Conservation (phyloP, 2,797 vertebrate species). For the Neosilurus mollespiculum region DNA sequence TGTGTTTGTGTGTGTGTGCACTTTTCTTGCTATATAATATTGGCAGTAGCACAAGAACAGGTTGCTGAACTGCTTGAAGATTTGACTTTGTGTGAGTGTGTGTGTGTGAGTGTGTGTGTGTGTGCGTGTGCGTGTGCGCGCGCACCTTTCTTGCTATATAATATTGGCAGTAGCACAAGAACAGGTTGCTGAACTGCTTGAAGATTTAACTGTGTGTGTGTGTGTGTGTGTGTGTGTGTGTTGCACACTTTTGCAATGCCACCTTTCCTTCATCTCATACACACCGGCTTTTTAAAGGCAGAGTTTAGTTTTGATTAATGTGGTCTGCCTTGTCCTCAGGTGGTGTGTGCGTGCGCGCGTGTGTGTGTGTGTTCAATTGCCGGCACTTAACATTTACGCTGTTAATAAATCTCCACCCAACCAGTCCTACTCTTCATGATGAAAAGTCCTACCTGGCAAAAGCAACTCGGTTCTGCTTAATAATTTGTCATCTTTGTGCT, state of each 20-base stretch:
- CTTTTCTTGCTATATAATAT: not conserved
- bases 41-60: not conserved
- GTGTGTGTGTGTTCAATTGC: too few relatives aligned
- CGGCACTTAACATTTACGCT: not conserved
- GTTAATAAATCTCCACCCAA: conserved; percentile 26
- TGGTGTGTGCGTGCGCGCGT: not conserved
- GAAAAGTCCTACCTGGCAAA: not conserved
- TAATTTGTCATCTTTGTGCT: not conserved
- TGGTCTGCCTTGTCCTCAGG: not conserved
- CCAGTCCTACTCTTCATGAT: not conserved
- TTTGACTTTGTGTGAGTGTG: not conserved
- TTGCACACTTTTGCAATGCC: not conserved
- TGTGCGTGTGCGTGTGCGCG: not conserved
- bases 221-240: not conserved
- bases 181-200: not conserved
- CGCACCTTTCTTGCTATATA: not conserved
- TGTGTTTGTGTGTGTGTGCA: not conserved
- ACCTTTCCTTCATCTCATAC: not conserved
- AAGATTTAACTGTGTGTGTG: not conserved
- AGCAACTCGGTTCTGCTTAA: not conserved
- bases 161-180: not conserved
- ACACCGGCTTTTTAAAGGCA: conserved; percentile 1
- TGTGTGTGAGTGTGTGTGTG: not conserved
- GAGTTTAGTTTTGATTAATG: not conserved
- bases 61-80: not conserved